Conservation (phyloP, 2,797 vertebrate species). For the Salarias fasciatus region DNA sequence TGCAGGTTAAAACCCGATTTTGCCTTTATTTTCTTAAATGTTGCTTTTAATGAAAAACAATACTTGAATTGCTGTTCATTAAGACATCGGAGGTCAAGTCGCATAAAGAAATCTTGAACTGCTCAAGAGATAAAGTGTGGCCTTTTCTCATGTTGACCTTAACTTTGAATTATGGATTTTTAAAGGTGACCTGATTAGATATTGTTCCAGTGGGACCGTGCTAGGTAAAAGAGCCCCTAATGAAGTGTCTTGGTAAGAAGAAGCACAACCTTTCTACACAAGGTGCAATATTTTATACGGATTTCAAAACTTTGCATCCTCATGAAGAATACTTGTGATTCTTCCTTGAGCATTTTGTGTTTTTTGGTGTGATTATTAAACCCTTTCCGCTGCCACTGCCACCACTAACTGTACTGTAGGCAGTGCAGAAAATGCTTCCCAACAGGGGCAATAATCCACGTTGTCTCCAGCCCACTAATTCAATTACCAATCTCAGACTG, state of each 20-base stretch:
- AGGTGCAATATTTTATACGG: background rate
- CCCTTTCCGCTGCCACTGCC: background rate
- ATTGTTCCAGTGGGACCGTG: slow-evolving; percentile 37
- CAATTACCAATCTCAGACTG: slow-evolving; percentile 56
- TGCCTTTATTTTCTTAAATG: too few species aligned
- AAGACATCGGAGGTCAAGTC: background rate
- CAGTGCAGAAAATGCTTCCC: slow-evolving; percentile 8
- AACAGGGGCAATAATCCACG: slow-evolving; percentile 37
- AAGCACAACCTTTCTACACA: background rate
- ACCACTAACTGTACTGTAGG: background rate
- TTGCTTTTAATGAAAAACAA: too few species aligned
- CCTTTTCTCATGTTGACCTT: slow-evolving; percentile 37
- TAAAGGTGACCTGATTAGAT: slow-evolving; percentile 42
- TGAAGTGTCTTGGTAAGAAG: slow-evolving; percentile 24
- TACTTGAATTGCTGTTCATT: too few species aligned
- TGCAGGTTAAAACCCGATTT: background rate
- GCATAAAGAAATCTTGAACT: slow-evolving; percentile 1
- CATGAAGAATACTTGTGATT: background rate
- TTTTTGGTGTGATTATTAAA: background rate
- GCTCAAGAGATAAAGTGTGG: too few species aligned
- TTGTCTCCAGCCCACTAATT: slow-evolving; percentile 62
- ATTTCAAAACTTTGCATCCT: background rate
- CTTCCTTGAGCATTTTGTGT: background rate
- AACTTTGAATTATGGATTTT: slow-evolving; percentile 30
- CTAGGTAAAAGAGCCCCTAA: slow-evolving; percentile 33